Evolutionary conservation across 2,113 vertebrate genomes (phyloP).

Genomic region (Cinclus cinclus): DNA sequence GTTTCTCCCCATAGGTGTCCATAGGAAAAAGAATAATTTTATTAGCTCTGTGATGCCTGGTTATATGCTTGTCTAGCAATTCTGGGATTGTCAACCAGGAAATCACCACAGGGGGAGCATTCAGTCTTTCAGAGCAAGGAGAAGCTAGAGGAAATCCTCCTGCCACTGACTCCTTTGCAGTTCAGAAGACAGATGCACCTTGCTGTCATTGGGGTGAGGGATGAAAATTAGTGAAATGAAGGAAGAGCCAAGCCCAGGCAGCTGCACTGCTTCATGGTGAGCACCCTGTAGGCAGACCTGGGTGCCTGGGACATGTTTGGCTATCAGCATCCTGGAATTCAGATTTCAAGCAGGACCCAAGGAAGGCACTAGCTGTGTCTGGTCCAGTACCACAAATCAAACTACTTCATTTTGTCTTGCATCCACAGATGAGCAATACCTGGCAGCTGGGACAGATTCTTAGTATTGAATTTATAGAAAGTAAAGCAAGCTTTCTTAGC

Average conservation of each 20-base stretch:
- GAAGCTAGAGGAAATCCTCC: not conserved
- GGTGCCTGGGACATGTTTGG: not conserved
- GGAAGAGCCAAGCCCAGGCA: not conserved
- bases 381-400: not conserved
- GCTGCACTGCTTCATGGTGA: rapidly evolving
- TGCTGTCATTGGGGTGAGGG: not conserved
- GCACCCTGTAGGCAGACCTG: not conserved
- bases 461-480: not conserved
- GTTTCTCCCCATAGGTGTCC: not conserved
- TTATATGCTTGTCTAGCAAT: not conserved
- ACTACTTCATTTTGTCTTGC: not conserved
- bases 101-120: not conserved
- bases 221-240: not conserved
- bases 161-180: not conserved
- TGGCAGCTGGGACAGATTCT: not conserved
- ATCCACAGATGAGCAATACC: not conserved
- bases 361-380: not conserved
- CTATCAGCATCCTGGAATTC: not conserved
- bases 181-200: not conserved
- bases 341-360: not conserved
- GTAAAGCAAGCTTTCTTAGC: not conserved
- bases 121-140: not conserved
- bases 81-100: not conserved
- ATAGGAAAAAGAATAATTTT: not conserved
- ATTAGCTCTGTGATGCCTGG: not conserved